Evolutionary conservation across 2,888 invertebrate genomes (phyloP).

Genomic region (Hetaerina titia): DNA sequence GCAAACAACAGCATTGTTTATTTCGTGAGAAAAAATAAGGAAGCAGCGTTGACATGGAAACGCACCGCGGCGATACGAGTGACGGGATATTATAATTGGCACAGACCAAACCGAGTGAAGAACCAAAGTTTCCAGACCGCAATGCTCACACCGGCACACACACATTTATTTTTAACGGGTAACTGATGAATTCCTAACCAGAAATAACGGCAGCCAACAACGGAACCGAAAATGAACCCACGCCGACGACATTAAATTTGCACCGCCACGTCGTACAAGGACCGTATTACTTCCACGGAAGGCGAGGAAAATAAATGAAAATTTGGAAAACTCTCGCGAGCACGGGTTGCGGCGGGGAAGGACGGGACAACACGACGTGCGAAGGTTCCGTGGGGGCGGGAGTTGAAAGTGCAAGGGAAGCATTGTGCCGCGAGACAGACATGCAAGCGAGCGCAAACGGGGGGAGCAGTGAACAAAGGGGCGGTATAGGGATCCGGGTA

Average conservation of each 20-base stretch:
- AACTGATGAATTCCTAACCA: not conserved
- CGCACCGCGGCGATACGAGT: not conserved
- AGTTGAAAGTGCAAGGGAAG: constrained; percentile 1
- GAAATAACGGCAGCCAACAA: not conserved
- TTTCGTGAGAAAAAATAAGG: too few relatives aligned
- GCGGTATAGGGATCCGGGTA: not conserved
- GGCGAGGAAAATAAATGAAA: not conserved
- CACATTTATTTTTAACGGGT: not conserved
- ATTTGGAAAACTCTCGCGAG: not conserved
- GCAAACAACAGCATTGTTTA: too few relatives aligned
- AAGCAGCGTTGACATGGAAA: too few relatives aligned
- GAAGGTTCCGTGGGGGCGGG: not conserved
- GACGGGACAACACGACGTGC: not conserved
- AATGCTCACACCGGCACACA: not conserved
- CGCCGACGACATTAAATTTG: not conserved
- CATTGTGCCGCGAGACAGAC: not conserved
- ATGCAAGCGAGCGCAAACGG: not conserved
- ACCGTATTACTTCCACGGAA: not conserved
- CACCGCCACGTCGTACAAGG: not conserved
- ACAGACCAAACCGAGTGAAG: too few relatives aligned
- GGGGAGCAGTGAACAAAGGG: not conserved
- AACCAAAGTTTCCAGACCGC: not conserved
- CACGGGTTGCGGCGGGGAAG: not conserved
- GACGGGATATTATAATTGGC: not conserved
- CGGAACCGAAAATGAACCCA: not conserved